These are phyloP conservation scores for Brachypalpus laphriformis DNA, from an alignment of 2,888 invertebrate species.

Conservation along the genomic window DNA sequence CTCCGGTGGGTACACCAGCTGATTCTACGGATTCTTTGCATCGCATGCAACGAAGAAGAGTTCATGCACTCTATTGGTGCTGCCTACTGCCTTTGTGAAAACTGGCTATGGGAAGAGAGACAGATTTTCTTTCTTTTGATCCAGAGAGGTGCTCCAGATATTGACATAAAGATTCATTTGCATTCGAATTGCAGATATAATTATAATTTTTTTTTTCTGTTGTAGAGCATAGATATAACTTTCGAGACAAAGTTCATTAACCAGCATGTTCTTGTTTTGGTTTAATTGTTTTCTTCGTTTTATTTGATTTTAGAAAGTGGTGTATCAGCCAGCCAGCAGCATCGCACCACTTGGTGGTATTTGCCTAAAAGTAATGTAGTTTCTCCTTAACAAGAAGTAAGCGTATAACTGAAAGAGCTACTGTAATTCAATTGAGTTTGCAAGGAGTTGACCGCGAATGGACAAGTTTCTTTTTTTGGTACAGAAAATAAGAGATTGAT, in stretches of 20 bases:
- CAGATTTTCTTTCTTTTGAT: constrained; percentile 21
- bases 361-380: not conserved
- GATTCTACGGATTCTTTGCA: constrained; percentile 46
- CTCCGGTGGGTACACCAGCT: constrained; percentile 52
- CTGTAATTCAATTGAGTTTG: too few relatives aligned
- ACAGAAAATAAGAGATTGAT: too few relatives aligned
- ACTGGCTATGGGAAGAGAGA: constrained; percentile 29
- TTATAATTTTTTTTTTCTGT: constrained; percentile 16
- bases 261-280: not conserved
- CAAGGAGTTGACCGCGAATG: too few relatives aligned
- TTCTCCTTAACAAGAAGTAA: not conserved
- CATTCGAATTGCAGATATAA: constrained; percentile 36
- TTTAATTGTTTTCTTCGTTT: constrained; percentile 2
- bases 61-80: constrained; percentile 17
- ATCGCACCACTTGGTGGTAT: not conserved
- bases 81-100: constrained; percentile 36
- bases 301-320: constrained; percentile 11
- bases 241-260: constrained; percentile 1
- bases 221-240: not conserved
- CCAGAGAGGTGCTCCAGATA: constrained; percentile 45
- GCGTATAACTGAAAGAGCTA: not conserved
- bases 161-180: constrained; percentile 23
- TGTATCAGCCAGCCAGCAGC: not conserved
- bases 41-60: constrained; percentile 28
- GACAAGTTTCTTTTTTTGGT: too few relatives aligned